These are phyloP conservation scores for Cosmorhoe ocellata DNA, from an alignment of 2,888 invertebrate genomes.

Conservation along the genomic window DNA sequence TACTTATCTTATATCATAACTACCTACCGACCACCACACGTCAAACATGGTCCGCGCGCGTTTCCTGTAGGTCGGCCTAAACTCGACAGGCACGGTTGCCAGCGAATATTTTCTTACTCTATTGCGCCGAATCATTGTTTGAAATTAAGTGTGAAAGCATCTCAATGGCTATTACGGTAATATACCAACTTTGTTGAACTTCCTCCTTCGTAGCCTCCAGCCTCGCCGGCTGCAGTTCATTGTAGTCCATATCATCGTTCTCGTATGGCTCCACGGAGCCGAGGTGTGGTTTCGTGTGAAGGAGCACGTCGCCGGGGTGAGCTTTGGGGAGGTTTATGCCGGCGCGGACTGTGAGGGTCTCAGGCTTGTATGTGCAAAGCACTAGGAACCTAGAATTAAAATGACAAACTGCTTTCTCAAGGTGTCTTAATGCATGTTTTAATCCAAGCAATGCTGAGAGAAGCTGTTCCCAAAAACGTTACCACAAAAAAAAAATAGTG, in stretches of 20 bases:
- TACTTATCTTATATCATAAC: no score
- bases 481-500: no score
- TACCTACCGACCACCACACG: no score
- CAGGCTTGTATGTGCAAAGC: conserved; percentile 91
- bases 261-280: conserved; percentile 75
- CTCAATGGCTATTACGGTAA: background rate
- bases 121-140: background rate
- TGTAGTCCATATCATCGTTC: conserved; percentile 66
- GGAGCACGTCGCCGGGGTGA: conserved; percentile 75
- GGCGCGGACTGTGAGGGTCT: conserved; percentile 90
- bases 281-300: conserved; percentile 62
- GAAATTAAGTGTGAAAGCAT: background rate
- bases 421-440: background rate
- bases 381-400: conserved; percentile 91
- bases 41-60: no score
- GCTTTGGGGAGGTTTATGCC: conserved; percentile 87
- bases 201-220: conserved; percentile 70
- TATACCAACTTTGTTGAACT: conserved; percentile 59
- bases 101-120: background rate
- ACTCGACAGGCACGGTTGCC: background rate
- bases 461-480: no score
- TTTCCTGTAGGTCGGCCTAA: no score
- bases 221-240: conserved; percentile 74
- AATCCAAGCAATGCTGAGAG: no score
- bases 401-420: no score